phyloP scores from a whole-genome alignment of 2,113 vertebrate genomes.

The Anolis sagrei region DNA sequence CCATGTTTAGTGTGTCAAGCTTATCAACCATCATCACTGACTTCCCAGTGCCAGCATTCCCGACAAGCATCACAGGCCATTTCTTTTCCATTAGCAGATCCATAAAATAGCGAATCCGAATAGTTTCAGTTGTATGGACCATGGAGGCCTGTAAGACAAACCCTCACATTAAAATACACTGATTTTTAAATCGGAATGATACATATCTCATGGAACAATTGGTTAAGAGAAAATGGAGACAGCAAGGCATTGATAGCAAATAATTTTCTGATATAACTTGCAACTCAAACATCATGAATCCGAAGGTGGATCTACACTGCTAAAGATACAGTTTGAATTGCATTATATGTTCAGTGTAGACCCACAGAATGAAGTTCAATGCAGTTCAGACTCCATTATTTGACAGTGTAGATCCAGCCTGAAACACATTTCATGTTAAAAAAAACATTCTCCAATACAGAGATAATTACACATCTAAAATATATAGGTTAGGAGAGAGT shows the following conservation, averaged over 20 bases:
- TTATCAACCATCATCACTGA: conserved; percentile 79
- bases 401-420: too few relatives aligned
- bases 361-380: too few relatives aligned
- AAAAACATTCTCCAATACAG: background rate
- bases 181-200: background rate
- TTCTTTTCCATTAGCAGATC: conserved; percentile 78
- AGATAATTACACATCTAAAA: background rate
- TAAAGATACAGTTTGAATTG: too few relatives aligned
- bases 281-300: background rate
- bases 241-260: background rate
- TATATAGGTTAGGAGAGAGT: too few relatives aligned
- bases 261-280: background rate
- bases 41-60: conserved; percentile 79
- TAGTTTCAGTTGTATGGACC: conserved; percentile 80
- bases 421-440: too few relatives aligned
- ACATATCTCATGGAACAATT: background rate
- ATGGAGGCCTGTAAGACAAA: conserved; percentile 72
- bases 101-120: conserved; percentile 78
- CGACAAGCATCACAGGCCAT: conserved; percentile 82
- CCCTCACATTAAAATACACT: background rate
- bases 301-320: background rate
- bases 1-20: conserved; percentile 64
- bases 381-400: too few relatives aligned
- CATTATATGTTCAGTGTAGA: too few relatives aligned
- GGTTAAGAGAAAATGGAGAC: background rate